Base-by-base conservation (phyloP, 1,140 invertebrate species). In the Drosophila chauvacae region DNA sequence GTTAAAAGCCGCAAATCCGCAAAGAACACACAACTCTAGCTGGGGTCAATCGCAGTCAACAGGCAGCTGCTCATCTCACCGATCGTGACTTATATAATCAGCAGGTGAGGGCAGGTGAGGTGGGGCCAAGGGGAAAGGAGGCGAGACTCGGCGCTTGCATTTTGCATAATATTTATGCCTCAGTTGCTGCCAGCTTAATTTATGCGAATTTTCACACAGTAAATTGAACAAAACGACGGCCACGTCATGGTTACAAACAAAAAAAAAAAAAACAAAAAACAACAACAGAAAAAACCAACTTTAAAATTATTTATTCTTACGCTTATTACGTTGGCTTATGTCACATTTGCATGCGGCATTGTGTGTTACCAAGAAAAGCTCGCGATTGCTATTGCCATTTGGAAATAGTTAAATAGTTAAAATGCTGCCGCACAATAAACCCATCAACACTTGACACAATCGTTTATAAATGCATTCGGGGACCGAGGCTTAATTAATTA, bases 141-240 rank as follows among this genome's bases (percentile, higher is more conserved):
- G 72, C 48, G 35, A 66, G 57, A 45, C 56, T 77, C 58, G 80
- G 48, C 30, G 56, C 77, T 83, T 80, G 77, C 80, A 88, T 78
- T 88, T 90, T 88, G 84, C 85, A 88, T 87, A 88, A 84, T 88
- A 87, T 83, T 87, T 83, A 84, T 87, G 84, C 84, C 80, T 76
- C 77, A 75, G 68, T 83, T 75, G 76, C 48, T 66, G 74, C 39
- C 47, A 37, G 57, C 47, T 81, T 88, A 88, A 88, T 90, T 88
- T 88, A 88, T 88, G 85, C 85, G 81, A 90, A 73, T 88, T 88
- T 88, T 88, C 85, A 88, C 85, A 88, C 85, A 88, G 83, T 85
- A 88, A 88, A 90, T 90, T 88, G 85, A 81, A 88, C 85, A 88
- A 88, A 88, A 88, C 85, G 85, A 59, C 51, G 84, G 75, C 68